A percentile compares a stretch with the other conserved stretches of the same genome.
Evolutionary conservation across 2,113 vertebrate species (phyloP).

Genomic region (Amia ocellicauda): DNA sequence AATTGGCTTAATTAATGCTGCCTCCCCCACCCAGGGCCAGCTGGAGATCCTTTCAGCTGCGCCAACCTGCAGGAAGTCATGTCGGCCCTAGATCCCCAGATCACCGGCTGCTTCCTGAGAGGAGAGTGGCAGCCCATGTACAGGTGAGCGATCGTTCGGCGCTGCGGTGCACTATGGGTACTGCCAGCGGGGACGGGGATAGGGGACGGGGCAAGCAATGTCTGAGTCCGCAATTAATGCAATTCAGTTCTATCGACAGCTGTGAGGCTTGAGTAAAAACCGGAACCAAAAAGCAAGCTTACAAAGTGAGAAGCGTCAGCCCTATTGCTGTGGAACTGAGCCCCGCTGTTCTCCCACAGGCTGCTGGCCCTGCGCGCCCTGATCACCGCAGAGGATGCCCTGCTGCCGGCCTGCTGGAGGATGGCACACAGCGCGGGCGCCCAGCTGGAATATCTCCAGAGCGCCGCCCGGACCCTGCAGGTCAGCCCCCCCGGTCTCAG

Average conservation of each 20-base stretch:
- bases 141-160: slow-evolving; percentile 13
- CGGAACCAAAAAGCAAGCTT: too few species aligned
- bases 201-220: too few species aligned
- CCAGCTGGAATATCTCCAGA: slow-evolving; percentile 4
- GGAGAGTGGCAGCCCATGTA: slow-evolving; percentile 9
- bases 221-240: too few species aligned
- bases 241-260: too few species aligned
- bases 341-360: background rate
- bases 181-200: background rate
- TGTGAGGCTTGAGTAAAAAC: too few species aligned
- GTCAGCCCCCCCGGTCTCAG: background rate
- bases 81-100: background rate
- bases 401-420: slow-evolving; percentile 18
- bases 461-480: slow-evolving; percentile 4
- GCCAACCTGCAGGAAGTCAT: slow-evolving; percentile 12
- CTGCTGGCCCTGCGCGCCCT: slow-evolving; percentile 9
- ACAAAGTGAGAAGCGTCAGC: too few species aligned
- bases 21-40: too few species aligned
- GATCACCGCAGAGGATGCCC: background rate
- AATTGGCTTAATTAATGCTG: too few species aligned
- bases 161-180: too few species aligned
- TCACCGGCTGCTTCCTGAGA: slow-evolving; percentile 3
- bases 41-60: slow-evolving; percentile 2
- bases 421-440: slow-evolving; percentile 6
- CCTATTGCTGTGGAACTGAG: too few species aligned